phyloP scores from a whole-genome alignment of 2,888 invertebrate genomes.

The Scaptomyza parva region DNA sequence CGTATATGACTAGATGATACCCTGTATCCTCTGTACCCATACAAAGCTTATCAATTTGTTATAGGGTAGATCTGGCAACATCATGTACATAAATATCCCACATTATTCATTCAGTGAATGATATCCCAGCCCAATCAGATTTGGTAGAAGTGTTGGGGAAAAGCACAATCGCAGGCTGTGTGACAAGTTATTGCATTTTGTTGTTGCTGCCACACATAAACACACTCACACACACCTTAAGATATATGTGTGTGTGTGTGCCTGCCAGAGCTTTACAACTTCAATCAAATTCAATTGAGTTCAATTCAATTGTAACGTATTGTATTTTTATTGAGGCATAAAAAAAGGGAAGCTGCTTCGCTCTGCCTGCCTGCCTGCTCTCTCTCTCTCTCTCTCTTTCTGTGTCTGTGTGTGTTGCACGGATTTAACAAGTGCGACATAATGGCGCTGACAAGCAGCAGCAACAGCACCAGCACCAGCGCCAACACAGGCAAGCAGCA shows the following conservation, averaged over 20 bases:
- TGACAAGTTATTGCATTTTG: conserved; percentile 72
- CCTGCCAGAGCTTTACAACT: conserved; percentile 78
- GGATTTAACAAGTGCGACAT: conserved; percentile 79
- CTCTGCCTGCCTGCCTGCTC: conserved; percentile 8
- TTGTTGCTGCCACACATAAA: conserved; percentile 40
- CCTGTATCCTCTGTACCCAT: too few species aligned
- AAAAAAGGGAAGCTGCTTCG: conserved; percentile 63
- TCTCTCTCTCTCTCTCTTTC: not conserved
- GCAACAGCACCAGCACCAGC: conserved; percentile 38
- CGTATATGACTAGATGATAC: not conserved
- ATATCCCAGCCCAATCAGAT: conserved; percentile 58
- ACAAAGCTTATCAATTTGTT: too few species aligned
- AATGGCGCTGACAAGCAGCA: conserved; percentile 72
- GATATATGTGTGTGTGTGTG: conserved; percentile 15
- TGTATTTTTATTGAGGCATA: conserved; percentile 80
- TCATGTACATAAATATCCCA: conserved; percentile 8
- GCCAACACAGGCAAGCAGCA: conserved; percentile 4
- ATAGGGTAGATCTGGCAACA: not conserved
- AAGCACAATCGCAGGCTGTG: conserved; percentile 22
- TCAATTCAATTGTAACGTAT: conserved; percentile 80
- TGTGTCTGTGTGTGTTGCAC: conserved; percentile 10
- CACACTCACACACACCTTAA: conserved; percentile 8
- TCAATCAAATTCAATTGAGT: conserved; percentile 81
- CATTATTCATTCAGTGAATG: conserved; percentile 30
- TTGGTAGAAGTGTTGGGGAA: not conserved